Percentiles rank a stretch among this genome's conserved stretches.
Conservation (phyloP, 2,888 invertebrate species). For the Myathropa florea region DNA sequence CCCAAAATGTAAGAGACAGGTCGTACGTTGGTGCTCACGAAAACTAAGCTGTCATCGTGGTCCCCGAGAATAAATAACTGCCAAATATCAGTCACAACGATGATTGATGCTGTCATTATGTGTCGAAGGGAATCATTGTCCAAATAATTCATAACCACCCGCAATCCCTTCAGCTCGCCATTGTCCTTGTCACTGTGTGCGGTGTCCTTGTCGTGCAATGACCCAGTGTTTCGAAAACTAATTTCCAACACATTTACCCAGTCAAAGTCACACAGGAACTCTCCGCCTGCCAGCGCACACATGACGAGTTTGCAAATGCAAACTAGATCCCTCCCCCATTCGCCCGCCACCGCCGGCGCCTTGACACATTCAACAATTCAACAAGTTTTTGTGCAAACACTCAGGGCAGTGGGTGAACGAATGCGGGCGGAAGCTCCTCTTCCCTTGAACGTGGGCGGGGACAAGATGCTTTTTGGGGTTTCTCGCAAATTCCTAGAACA, state of each 20-base stretch:
- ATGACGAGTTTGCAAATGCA: constrained; percentile 34
- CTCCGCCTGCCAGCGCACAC: neutral
- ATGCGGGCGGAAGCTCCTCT: neutral
- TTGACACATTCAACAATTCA: constrained; percentile 57
- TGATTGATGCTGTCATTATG: constrained; percentile 48
- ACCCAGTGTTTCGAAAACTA: neutral
- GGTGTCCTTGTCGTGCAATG: neutral
- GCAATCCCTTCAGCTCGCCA: neutral
- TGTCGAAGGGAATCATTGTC: constrained; percentile 14
- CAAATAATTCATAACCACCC: constrained; percentile 14
- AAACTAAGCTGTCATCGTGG: constrained; percentile 2
- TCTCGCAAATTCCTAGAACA: constrained; percentile 53
- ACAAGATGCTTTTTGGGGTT: constrained; percentile 55
- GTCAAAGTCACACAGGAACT: constrained; percentile 25
- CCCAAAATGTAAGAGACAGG: neutral
- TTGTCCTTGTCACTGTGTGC: neutral
- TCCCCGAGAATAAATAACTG: neutral
- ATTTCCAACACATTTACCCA: constrained; percentile 39
- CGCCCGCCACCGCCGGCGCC: neutral
- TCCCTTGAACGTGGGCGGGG: neutral
- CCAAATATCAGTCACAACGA: constrained; percentile 4
- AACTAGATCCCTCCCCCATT: constrained; percentile 29
- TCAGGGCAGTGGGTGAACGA: neutral
- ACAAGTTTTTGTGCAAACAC: constrained; percentile 61
- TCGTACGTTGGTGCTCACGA: neutral